Percentiles rank a stretch among this genome's conserved stretches.
These are phyloP conservation scores for Sternarchorhynchus goeldii DNA, from an alignment of 2,797 vertebrate species.

Conservation along the genomic window DNA sequence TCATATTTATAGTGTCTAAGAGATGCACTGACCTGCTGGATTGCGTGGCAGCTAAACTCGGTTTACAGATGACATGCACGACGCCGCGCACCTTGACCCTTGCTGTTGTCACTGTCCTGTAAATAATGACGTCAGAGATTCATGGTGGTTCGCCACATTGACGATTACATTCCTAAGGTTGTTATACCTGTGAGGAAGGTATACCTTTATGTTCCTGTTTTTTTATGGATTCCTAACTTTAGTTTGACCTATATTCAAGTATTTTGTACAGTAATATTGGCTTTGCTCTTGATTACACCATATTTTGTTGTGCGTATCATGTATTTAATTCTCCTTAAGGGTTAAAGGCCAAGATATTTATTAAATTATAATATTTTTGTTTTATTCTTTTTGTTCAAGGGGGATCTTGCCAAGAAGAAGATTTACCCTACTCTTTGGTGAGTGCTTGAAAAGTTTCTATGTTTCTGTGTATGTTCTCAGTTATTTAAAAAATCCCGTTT, in stretches of 20 bases:
- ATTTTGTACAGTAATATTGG: not conserved
- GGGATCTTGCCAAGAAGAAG: conserved; percentile 93
- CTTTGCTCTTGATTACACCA: not conserved
- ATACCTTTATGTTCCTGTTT: conserved; percentile 48
- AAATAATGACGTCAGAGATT: not conserved
- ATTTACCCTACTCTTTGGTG: conserved; percentile 93
- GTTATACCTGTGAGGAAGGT: conserved; percentile 35
- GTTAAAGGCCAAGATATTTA: too few relatives aligned
- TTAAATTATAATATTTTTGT: not conserved
- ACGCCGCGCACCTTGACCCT: too few relatives aligned
- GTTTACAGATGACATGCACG: too few relatives aligned
- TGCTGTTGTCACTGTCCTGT: too few relatives aligned
- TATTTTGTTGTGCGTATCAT: not conserved
- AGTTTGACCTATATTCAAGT: not conserved
- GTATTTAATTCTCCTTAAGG: not conserved
- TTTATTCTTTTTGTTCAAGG: conserved; percentile 66
- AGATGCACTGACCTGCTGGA: too few relatives aligned
- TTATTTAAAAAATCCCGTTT: conserved; percentile 53
- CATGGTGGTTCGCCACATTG: not conserved
- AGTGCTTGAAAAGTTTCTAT: conserved; percentile 52
- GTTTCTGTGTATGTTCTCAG: not conserved
- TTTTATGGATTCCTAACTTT: not conserved
- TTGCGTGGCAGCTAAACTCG: too few relatives aligned
- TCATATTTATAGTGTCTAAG: too few relatives aligned
- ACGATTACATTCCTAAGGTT: not conserved